Evolutionary conservation across 1,140 invertebrate genomes (phyloP).

Genomic region (Zaprionus vittiger): DNA sequence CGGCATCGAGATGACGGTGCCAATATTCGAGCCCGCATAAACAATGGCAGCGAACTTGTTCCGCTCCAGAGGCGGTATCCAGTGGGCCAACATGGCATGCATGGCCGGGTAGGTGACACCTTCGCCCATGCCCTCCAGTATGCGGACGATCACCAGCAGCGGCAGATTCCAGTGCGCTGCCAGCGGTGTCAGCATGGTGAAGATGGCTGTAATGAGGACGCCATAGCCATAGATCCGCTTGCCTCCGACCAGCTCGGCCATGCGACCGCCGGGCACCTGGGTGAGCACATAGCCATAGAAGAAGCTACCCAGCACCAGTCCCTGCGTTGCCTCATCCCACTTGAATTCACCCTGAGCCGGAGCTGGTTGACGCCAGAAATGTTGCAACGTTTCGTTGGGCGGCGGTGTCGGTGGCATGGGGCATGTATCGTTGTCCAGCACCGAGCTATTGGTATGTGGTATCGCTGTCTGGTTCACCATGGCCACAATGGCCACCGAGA

Average conservation of each 20-base stretch:
- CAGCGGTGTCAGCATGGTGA: constrained; percentile 90
- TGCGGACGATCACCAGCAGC: constrained; percentile 90
- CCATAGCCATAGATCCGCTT: constrained; percentile 92
- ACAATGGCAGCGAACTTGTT: constrained; percentile 92
- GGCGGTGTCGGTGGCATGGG: constrained; percentile 73
- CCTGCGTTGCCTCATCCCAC: constrained; percentile 92
- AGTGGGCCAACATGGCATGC: constrained; percentile 92
- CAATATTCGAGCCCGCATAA: constrained; percentile 89
- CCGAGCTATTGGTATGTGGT: constrained; percentile 85
- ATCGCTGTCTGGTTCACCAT: constrained; percentile 94
- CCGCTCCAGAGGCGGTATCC: constrained; percentile 92
- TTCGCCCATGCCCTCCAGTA: constrained; percentile 94
- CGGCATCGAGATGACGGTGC: constrained; percentile 91
- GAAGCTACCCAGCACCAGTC: constrained; percentile 92
- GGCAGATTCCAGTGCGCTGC: constrained; percentile 89
- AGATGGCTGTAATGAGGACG: constrained; percentile 90
- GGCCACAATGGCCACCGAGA: constrained; percentile 96
- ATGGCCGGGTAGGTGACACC: constrained; percentile 93
- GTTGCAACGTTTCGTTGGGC: constrained; percentile 84
- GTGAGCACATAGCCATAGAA: constrained; percentile 95
- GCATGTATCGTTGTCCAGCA: constrained; percentile 86
- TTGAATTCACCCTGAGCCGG: constrained; percentile 89
- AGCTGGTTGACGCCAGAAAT: constrained; percentile 68
- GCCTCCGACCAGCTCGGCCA: constrained; percentile 92
- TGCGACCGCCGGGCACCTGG: constrained; percentile 93